A percentile compares a stretch with the other conserved stretches of the same genome.
Conservation (phyloP, 2,113 vertebrate genomes). For the Neolamprologus devosi region DNA sequence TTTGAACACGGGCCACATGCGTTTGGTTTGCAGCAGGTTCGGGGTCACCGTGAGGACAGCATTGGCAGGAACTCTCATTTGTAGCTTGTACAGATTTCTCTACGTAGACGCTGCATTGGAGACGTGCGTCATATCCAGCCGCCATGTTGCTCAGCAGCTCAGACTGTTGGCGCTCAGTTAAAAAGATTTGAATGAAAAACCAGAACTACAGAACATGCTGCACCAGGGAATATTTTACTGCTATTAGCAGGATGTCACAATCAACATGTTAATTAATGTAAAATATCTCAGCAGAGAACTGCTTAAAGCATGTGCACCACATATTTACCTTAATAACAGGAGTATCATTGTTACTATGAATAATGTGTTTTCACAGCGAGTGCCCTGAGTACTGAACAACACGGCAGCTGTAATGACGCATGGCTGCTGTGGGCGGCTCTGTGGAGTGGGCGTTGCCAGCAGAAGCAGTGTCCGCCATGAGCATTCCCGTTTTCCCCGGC, state of each 20-base stretch:
- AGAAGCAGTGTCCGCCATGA: neutral
- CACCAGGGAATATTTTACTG: neutral
- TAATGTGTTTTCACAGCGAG: too few species aligned
- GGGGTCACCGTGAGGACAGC: neutral
- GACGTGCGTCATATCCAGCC: neutral
- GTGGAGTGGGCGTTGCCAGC: neutral
- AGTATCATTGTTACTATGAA: neutral
- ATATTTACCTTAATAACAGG: neutral
- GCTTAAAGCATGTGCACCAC: too few species aligned
- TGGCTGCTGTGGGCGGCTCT: neutral
- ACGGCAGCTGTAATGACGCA: neutral
- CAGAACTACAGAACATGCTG: neutral
- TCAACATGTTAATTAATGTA: neutral
- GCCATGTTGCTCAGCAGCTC: neutral
- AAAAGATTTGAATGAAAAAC: neutral
- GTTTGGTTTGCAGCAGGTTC: neutral
- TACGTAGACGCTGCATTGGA: neutral
- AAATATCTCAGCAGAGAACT: neutral
- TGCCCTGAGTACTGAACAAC: neutral
- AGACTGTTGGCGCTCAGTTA: neutral
- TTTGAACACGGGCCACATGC: neutral
- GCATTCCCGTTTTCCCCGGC: neutral
- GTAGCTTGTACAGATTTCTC: neutral
- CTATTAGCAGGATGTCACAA: neutral
- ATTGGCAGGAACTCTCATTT: neutral